These are phyloP conservation scores for Drosophila ananassae DNA, from an alignment of 1,140 invertebrate genomes.

Conservation along the genomic window DNA sequence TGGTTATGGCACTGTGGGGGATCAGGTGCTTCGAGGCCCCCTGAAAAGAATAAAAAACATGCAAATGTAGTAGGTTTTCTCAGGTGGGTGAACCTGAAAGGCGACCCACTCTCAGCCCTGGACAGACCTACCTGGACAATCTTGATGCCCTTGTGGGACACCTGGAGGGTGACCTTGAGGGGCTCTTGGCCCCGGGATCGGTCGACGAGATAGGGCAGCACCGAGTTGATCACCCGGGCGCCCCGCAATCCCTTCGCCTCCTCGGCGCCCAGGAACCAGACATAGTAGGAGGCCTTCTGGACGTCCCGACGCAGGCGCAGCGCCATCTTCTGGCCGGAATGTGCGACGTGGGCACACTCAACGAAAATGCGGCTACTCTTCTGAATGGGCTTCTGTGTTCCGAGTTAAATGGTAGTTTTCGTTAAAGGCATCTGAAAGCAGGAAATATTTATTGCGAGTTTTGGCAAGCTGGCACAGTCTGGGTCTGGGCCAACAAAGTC, in stretches of 20 bases:
- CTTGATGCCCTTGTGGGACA: constrained; percentile 96
- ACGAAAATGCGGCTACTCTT: constrained; percentile 24
- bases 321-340: constrained; percentile 85
- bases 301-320: constrained; percentile 92
- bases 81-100: neutral
- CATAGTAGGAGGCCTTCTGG: constrained; percentile 98
- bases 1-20: constrained; percentile 95
- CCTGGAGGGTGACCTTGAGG: constrained; percentile 94
- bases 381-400: neutral
- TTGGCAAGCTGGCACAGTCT: neutral
- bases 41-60: constrained; percentile 47
- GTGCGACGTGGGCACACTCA: constrained; percentile 14
- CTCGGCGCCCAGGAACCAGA: constrained; percentile 98
- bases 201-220: constrained; percentile 92
- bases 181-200: constrained; percentile 94
- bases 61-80: neutral
- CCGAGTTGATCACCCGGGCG: constrained; percentile 91
- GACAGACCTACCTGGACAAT: constrained; percentile 89
- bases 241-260: constrained; percentile 95
- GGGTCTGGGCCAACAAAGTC: neutral
- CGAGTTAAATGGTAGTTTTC: constrained; percentile 34
- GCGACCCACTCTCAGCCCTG: neutral
- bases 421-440: constrained; percentile 37
- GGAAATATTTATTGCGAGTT: neutral
- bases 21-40: constrained; percentile 96